phyloP scores from a whole-genome alignment of 92 coral and sea anemone genomes.

The Parazoanthus darwini region DNA sequence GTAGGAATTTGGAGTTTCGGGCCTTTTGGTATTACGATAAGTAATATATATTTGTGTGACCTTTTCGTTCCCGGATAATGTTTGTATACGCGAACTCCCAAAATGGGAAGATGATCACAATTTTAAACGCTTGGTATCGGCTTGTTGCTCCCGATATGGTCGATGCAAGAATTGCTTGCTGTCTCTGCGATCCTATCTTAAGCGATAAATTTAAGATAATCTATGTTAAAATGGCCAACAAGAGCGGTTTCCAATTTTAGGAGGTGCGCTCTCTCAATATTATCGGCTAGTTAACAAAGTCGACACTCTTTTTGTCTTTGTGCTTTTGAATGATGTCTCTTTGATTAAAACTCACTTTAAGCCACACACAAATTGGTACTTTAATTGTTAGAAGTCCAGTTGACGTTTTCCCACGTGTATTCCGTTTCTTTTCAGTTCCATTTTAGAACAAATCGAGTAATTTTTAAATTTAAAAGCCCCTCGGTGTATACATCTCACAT shows the following conservation, averaged over 20 bases:
- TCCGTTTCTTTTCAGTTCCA: too few species aligned
- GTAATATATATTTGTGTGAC: conserved; percentile 24
- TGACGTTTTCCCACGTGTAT: too few species aligned
- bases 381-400: too few species aligned
- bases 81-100: conserved; percentile 1
- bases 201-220: neutral
- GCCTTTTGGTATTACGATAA: conserved; percentile 21
- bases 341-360: too few species aligned
- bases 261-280: conserved; percentile 36
- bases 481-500: too few species aligned
- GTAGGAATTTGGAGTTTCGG: conserved; percentile 12
- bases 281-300: neutral
- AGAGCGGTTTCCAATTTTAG: conserved; percentile 30
- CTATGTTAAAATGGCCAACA: conserved; percentile 27
- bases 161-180: too few species aligned
- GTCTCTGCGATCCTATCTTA: neutral
- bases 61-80: neutral
- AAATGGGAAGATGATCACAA: conserved; percentile 20
- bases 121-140: conserved; percentile 10
- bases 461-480: too few species aligned
- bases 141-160: too few species aligned
- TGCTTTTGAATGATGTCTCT: too few species aligned
- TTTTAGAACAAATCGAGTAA: too few species aligned
- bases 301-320: too few species aligned
- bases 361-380: too few species aligned